A percentile compares a stretch with the other conserved stretches of the same genome.
These are phyloP conservation scores for Beaufortia kweichowensis DNA, from an alignment of 2,113 vertebrate species.

Conservation along the genomic window DNA sequence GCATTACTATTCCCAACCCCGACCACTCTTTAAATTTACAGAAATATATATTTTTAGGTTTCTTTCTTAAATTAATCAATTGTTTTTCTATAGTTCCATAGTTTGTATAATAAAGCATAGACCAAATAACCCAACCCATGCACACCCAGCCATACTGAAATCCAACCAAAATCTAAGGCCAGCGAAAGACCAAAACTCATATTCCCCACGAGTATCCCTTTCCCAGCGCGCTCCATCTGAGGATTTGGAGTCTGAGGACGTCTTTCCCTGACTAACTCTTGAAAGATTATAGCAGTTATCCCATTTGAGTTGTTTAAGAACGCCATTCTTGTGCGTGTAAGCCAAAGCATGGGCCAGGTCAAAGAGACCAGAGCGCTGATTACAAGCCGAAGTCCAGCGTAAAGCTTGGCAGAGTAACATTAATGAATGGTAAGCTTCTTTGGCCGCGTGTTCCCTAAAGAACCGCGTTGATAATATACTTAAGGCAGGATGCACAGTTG, in stretches of 20 bases:
- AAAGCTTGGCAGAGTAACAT: slow-evolving; percentile 97
- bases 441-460: slow-evolving; percentile 96
- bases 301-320: slow-evolving; percentile 99
- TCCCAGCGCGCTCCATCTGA: neutral
- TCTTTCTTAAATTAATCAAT: no score
- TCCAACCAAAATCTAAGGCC: neutral
- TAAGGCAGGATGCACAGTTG: slow-evolving; percentile 86
- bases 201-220: slow-evolving; percentile 15
- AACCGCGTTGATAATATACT: slow-evolving; percentile 98
- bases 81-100: neutral
- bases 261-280: slow-evolving; percentile 83
- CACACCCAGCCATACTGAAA: neutral
- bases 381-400: slow-evolving; percentile 92
- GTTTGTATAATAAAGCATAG: neutral
- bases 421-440: slow-evolving; percentile 99
- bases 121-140: neutral
- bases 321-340: slow-evolving; percentile 88
- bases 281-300: slow-evolving; percentile 99
- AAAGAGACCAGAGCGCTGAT: slow-evolving; percentile 92
- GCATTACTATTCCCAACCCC: no score
- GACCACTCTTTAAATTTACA: no score
- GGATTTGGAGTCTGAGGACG: slow-evolving; percentile 83
- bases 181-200: neutral
- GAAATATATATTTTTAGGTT: neutral
- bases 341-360: slow-evolving; percentile 90